Evolutionary conservation across 2,888 invertebrate genomes (phyloP), one percentile per base, ranked within the genome.

Genomic region (Neoitamus cyanurus): DNA sequence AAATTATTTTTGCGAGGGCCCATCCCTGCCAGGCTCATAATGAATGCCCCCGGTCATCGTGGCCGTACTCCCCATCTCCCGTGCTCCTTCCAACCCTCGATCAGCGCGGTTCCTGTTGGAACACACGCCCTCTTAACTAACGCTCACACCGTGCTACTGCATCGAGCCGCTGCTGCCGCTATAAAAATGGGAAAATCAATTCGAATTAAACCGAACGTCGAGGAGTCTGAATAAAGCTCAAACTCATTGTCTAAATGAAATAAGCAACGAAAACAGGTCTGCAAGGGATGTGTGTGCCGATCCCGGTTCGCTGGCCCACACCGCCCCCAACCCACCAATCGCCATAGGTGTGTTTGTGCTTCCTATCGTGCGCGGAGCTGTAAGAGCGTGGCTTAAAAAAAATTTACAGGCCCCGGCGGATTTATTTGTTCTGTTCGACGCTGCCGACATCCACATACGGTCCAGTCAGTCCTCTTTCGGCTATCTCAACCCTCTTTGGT

Each of bases 351-450:
- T 69, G 83, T 78, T 83, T 58, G 83, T 83, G 37, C 42, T 85
- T 85, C 84, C 72, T 83, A 82, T 82, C 34, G 68, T 58, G 25
- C 3, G 46, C 42, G 31, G 68, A 80, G 78, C 83, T 83, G 84
- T 78, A 69, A 83, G 72, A 83, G 48, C 72, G 72, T 46, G 58
- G 58, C 37, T 72, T 72, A 83, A 84, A 84, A 85, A 85, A 83
- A 86, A 80, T 80, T 84, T 83, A 58, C 75, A 73, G 84, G 78
- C 70, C 86, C 84, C 85, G 46, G 72, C 80, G 86, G 86, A 86
- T 86, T 86, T 86, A 86, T 86, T 86, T 86, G 85, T 85, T 86
- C 86, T 83, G 77, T 86, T 86, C 86, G 85, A 86, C 84, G 85
- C 58, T 48, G 72, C 85, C 82, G 83, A 84, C 86, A 84, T 84